Evolutionary conservation across 2,888 invertebrate genomes (phyloP), one percentile per base, ranked within the genome.

Genomic region (Graphium colonna): DNA sequence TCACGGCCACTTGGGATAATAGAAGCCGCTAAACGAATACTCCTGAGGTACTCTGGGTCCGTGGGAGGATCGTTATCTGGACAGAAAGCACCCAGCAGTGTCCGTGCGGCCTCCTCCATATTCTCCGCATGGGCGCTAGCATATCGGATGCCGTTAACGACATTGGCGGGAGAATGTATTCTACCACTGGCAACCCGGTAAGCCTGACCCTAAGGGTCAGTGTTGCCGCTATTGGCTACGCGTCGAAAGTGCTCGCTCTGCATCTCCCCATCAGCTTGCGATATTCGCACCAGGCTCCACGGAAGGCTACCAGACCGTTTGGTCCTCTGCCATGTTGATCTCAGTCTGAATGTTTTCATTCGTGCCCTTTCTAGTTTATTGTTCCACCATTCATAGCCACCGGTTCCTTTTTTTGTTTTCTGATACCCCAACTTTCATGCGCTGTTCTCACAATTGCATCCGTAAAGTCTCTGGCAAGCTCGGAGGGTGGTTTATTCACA

Each of bases 11-110:
- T 21, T 0, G 67, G 67, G 0, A 45, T 8, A 21, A 56, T 55
- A 3, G 64, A 55, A 0, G 68, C 69, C 12, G 39, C 28, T 0
- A 60, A 0, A 0, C 67, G 54, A 1, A 73, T 61, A 9, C 40
- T 39, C 1, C 43, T 1, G 44, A 72, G 73, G 13, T 66, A 63
- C 0, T 2, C 12, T 0, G 64, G 21, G 50, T 72, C 69, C 1
- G 0, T 0, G 0, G 33, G 72, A 2, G 12, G 9, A 7, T 36
- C 36, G 13, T 36, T 12, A 7, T 36, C 36, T 4, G 36, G 36
- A 7, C 36, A 36, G 13, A 36, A 12, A 4, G 36, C 36, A 9
- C 12, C 12, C n/a, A 36, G 36, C 36, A 36, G 43, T 0, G 40
- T 36, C 0, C 3, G 8, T 60, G 64, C 64, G 0, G 68, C 58